phyloP scores from a whole-genome alignment of 2,797 vertebrate genomes.

The Spinibarbus caldwelli region DNA sequence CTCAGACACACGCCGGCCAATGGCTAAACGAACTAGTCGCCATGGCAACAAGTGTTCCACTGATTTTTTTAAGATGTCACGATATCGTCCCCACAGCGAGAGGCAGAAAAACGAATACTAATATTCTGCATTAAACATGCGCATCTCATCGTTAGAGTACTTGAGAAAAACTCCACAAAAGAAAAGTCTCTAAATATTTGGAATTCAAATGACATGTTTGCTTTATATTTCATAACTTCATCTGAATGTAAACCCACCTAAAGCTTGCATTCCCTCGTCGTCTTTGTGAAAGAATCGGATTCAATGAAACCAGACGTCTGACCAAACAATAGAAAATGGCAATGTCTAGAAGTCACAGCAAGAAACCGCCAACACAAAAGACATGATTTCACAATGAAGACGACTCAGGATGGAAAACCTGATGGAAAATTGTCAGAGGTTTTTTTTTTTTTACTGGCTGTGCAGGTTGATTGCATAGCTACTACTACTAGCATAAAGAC shows the following conservation, averaged over 20 bases:
- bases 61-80: conserved; percentile 27
- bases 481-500: not conserved
- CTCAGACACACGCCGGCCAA: conserved; percentile 24
- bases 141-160: not conserved
- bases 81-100: conserved; percentile 11
- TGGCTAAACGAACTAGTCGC: conserved; percentile 33
- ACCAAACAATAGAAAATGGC: not conserved
- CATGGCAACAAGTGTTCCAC: conserved; percentile 43
- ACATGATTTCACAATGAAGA: not conserved
- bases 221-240: not conserved
- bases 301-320: conserved; percentile 15
- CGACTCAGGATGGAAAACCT: not conserved
- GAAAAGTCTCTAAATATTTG: not conserved
- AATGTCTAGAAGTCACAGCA: not conserved
- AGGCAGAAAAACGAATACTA: not conserved
- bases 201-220: not conserved
- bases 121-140: conserved; percentile 8
- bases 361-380: not conserved
- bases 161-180: not conserved
- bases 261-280: not conserved
- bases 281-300: not conserved
- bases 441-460: not conserved
- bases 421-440: not conserved
- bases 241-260: not conserved
- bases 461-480: not conserved